A percentile compares a stretch with the other conserved stretches of the same genome.
These are phyloP conservation scores for Neelides folsomi DNA, from an alignment of 2,888 invertebrate species.

Conservation along the genomic window DNA sequence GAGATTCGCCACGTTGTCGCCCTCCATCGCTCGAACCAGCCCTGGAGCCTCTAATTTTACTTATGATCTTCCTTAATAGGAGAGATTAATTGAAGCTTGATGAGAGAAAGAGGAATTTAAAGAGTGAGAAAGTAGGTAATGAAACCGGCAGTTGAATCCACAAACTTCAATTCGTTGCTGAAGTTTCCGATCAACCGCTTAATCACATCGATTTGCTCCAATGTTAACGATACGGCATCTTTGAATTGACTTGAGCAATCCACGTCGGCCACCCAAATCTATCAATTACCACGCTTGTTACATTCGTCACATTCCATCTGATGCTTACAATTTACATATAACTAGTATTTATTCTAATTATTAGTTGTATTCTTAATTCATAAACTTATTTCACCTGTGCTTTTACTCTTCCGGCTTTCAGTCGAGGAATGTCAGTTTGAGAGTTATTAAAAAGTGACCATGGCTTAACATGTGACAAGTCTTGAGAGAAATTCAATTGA, in stretches of 20 bases:
- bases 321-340: too few relatives aligned
- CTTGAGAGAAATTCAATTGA: conserved; percentile 33
- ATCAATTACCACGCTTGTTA: conserved; percentile 8
- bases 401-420: conserved; percentile 39
- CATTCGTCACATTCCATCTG: background rate
- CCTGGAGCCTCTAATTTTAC: conserved; percentile 34
- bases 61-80: background rate
- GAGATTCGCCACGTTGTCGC: conserved; percentile 45
- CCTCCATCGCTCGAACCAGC: conserved; percentile 40
- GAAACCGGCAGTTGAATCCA: conserved; percentile 4
- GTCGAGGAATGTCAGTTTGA: conserved; percentile 40
- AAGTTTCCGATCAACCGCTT: conserved; percentile 45
- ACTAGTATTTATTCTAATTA: too few relatives aligned
- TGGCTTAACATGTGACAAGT: conserved; percentile 33
- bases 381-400: conserved; percentile 36
- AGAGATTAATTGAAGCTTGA: background rate
- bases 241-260: conserved; percentile 51
- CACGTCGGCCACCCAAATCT: conserved; percentile 52
- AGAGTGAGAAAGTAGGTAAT: background rate
- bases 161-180: conserved; percentile 42
- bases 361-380: too few relatives aligned
- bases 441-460: conserved; percentile 30
- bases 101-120: background rate
- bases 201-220: conserved; percentile 55
- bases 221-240: conserved; percentile 51